These are phyloP conservation scores for Sanderia malayensis DNA, from an alignment of 30 jellyfish, hydroid and myxozoan genomes.

Conservation along the genomic window DNA sequence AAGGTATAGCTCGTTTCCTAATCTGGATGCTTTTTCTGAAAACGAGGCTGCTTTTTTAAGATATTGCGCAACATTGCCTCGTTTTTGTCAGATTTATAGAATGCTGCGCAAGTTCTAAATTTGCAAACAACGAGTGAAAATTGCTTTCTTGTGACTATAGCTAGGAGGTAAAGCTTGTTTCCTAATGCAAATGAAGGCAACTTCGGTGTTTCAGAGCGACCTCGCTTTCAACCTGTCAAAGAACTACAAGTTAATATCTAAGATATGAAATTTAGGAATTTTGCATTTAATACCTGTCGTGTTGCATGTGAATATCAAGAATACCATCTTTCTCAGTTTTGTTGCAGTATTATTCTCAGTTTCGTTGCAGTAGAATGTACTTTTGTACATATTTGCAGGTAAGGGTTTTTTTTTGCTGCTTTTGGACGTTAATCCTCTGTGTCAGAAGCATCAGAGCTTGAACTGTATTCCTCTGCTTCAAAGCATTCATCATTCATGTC, in stretches of 20 bases:
- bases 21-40: slow-evolving; percentile 3
- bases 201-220: slow-evolving; percentile 4
- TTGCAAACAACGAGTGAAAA: slow-evolving; percentile 14
- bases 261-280: background rate
- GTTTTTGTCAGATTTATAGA: slow-evolving; percentile 3
- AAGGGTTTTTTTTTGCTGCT: background rate
- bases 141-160: slow-evolving; percentile 7
- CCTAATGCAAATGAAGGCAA: background rate
- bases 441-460: slow-evolving; percentile 22
- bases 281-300: slow-evolving; percentile 9
- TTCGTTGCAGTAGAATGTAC: no score
- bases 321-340: background rate
- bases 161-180: slow-evolving; percentile 3
- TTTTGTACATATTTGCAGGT: background rate
- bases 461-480: slow-evolving; percentile 29
- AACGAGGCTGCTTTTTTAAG: slow-evolving; percentile 2
- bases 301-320: slow-evolving; percentile 2
- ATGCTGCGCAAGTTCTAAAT: no score
- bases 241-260: slow-evolving; percentile 14
- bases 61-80: slow-evolving; percentile 4
- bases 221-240: slow-evolving; percentile 4
- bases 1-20: no score
- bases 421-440: slow-evolving; percentile 15
- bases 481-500: slow-evolving; percentile 15
- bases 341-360: background rate